Base-by-base conservation (phyloP, 2,797 vertebrate genomes). In the Heliangelus exortis region DNA sequence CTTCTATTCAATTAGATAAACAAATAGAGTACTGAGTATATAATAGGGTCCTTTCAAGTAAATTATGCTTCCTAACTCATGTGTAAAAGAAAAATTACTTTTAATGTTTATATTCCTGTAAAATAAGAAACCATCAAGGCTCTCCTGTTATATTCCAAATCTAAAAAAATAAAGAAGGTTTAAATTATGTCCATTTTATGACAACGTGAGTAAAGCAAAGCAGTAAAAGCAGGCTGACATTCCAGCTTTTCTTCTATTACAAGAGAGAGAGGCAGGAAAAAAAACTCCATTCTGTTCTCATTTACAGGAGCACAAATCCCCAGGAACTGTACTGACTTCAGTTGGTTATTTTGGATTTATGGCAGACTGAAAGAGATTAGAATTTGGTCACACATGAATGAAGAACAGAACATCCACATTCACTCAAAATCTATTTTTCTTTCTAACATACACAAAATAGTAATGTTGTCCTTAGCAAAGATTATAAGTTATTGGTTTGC, bases 1-100 rank as follows among this genome's bases (percentile, higher is more conserved):
- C 61, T 67, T 93, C 89, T 95, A 93, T 91, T 96, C 89, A 96
- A 91, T 95, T 95, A 94, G 87, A 95, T 96, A 97, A 97, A 97
- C 93, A 96, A 96, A 95, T 79, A 95, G 28, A 71, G 74, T 66
- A 74, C 77, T 76, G 84, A 95, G 93, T 93, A 91, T 93, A 96
- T 96, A 97, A 96, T 92, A 93, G 84, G 83, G 62, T 68, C 58
- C 93, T 97, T 97, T 96, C 92, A 97, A 91, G 96, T 92, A 94
- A 97, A 93, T 95, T 93, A 95, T 89, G 74, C 86, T 96, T 97
- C 93, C 93, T 93, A 96, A 90, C 59, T 90, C 90, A 94, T 59
- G 36, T 94, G 89, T 88, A 89, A 90, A 92, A 92, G 92, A 96
- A 96, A 97, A 97, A 96, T 90, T 0, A 92, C 88, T 92, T 91